A percentile compares a stretch with the other conserved stretches of the same genome.
These are phyloP conservation scores for Illadopsis cleaveri DNA, from an alignment of 2,113 vertebrate species.

Conservation along the genomic window DNA sequence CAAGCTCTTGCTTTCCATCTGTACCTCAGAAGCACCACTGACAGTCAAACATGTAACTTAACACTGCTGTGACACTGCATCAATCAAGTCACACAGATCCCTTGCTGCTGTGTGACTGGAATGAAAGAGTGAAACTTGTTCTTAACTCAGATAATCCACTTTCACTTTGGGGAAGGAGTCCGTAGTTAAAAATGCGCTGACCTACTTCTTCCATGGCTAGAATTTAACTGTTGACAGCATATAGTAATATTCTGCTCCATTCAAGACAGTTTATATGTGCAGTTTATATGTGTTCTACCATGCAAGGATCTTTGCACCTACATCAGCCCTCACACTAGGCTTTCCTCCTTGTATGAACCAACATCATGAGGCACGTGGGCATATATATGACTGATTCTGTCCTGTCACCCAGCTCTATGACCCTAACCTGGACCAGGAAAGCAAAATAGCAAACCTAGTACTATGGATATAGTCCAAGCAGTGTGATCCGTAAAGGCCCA, in stretches of 20 bases:
- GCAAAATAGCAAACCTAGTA: background rate
- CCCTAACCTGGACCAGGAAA: background rate
- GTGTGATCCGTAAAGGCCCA: background rate
- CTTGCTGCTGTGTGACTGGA: background rate
- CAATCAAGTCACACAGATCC: background rate
- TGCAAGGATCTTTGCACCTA: background rate
- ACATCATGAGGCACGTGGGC: background rate
- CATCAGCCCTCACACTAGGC: background rate
- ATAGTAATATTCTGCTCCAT: background rate
- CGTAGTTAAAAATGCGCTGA: background rate
- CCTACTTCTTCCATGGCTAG: background rate
- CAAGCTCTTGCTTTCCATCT: background rate
- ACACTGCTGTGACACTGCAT: background rate
- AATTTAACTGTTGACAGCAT: background rate
- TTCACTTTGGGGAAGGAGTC: background rate
- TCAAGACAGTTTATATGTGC: background rate
- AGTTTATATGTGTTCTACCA: background rate
- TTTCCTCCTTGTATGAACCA: background rate
- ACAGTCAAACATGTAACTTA: background rate
- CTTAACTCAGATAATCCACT: background rate
- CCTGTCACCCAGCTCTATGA: background rate
- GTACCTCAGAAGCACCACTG: background rate
- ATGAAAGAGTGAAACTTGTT: background rate
- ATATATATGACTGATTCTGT: background rate
- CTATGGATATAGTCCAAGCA: background rate